These are phyloP conservation scores for Epizoanthus illoricatus DNA, from an alignment of 92 coral and sea anemone species.

Conservation along the genomic window DNA sequence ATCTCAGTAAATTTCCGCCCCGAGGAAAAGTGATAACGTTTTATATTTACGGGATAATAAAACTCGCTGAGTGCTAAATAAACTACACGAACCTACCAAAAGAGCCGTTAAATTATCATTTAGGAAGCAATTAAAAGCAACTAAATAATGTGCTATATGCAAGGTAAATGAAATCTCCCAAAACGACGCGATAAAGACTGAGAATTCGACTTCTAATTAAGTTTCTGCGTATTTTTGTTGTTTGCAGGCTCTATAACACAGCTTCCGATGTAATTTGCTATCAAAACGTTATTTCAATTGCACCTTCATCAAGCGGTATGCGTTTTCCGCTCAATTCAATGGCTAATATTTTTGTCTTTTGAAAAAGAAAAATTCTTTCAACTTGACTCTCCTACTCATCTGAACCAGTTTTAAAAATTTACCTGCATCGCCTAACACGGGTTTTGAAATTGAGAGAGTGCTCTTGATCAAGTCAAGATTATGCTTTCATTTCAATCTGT, in stretches of 20 bases:
- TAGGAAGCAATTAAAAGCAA: slow-evolving; percentile 77
- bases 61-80: slow-evolving; percentile 84
- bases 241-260: slow-evolving; percentile 44
- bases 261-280: slow-evolving; percentile 79
- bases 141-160: slow-evolving; percentile 68
- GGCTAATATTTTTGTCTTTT: slow-evolving; percentile 40
- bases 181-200: slow-evolving; percentile 51
- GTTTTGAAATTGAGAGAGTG: slow-evolving; percentile 34
- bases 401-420: background rate
- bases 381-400: background rate
- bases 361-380: background rate
- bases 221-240: slow-evolving; percentile 47
- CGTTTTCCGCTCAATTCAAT: slow-evolving; percentile 62
- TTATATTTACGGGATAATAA: slow-evolving; percentile 84
- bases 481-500: slow-evolving; percentile 29
- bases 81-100: slow-evolving; percentile 76
- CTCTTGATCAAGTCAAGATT: slow-evolving; percentile 40
- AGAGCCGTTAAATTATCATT: slow-evolving; percentile 79
- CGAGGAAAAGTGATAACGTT: slow-evolving; percentile 56
- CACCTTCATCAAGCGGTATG: slow-evolving; percentile 36
- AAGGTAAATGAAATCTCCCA: slow-evolving; percentile 37
- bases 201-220: slow-evolving; percentile 62
- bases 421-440: slow-evolving; percentile 33
- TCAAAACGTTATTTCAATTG: slow-evolving; percentile 52
- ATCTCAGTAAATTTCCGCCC: slow-evolving; percentile 81